Base-by-base conservation (phyloP, 2,797 vertebrate genomes). In the Microtus agrestis region DNA sequence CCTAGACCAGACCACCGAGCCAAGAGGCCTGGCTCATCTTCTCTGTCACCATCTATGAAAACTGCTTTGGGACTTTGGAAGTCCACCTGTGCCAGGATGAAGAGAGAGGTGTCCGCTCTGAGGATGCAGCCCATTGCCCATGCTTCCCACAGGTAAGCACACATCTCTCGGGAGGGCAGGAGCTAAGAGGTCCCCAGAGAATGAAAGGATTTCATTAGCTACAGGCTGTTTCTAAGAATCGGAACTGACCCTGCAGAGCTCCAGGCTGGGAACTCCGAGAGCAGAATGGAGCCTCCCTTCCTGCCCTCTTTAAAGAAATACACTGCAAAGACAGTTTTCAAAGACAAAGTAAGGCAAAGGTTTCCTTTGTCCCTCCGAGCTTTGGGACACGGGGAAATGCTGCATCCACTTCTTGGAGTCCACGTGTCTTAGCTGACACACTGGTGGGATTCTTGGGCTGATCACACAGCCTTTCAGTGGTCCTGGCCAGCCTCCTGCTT, bases 21-120 rank as follows among this genome's bases (percentile, higher is more conserved):
- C 1, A 2, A 67, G 48, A 31, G 40, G 5, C 15, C 31, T 17
- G 21, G 31, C 2, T 29, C 15, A 63, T 74, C 67, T 74, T 91
- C 86, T 59, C 0, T 56, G 43, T 51, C 56, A 77, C 14, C 14
- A 77, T 6, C 56, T 96, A 76, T 95, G 82, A 93, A 94, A 80
- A 48, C 21, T 23, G 76, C 19, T 59, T 91, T 74, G 80, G 81
- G 48, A 34, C 46, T 69, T 93, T 88, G 25, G 67, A 76, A 87
- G 78, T 67, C 27, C n/a, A 23, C 84, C 65, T 54, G 61, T 56
- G 80, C 13, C 29, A 78, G 59, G 34, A 65, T n/a, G 71, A 73
- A 73, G 91, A 90, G 19, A 69, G 48, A 87, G 56, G 84, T 31
- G 0, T n/a, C 82, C 76, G 86, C 8, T 65, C 37, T 8, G 5